phyloP scores from a whole-genome alignment of 2,888 invertebrate genomes.

The Tholera decimalis region DNA sequence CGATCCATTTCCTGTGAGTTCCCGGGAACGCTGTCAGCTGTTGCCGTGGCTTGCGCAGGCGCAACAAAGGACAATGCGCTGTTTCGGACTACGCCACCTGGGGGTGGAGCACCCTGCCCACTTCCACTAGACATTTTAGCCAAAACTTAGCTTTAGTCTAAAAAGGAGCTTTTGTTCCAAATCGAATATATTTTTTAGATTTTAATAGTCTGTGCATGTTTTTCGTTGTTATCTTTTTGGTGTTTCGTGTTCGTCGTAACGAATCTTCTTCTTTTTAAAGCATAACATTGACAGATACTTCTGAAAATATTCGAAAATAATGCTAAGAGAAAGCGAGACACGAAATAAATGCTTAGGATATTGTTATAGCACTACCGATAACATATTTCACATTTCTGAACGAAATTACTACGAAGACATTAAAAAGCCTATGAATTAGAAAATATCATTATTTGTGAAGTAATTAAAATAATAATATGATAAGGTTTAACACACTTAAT shows the following conservation, averaged over 20 bases:
- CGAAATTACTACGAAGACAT: slow-evolving; percentile 28
- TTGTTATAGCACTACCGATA: rapidly evolving
- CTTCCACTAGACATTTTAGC: slow-evolving; percentile 74
- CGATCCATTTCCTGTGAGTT: slow-evolving; percentile 64
- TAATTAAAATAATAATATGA: too few species aligned
- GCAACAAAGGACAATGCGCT: slow-evolving; percentile 85
- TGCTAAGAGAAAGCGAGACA: slow-evolving; percentile 1
- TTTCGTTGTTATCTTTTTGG: slow-evolving; percentile 37
- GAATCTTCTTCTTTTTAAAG: neutral
- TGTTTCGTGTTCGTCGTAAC: neutral
- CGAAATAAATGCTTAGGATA: neutral
- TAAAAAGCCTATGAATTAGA: too few species aligned
- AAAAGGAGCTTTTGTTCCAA: slow-evolving; percentile 13
- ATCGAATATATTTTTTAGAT: neutral
- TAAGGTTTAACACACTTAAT: too few species aligned
- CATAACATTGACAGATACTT: neutral
- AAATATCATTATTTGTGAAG: too few species aligned
- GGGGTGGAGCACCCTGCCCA: slow-evolving; percentile 68
- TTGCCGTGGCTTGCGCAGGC: slow-evolving; percentile 77
- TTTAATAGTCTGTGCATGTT: slow-evolving; percentile 49
- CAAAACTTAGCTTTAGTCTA: slow-evolving; percentile 6
- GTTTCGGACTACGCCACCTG: slow-evolving; percentile 79
- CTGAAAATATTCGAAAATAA: neutral
- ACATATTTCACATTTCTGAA: slow-evolving; percentile 21
- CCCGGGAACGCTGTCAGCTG: slow-evolving; percentile 61